phyloP scores from a whole-genome alignment of 2,888 invertebrate species.

The Cataglyphis livida region DNA sequence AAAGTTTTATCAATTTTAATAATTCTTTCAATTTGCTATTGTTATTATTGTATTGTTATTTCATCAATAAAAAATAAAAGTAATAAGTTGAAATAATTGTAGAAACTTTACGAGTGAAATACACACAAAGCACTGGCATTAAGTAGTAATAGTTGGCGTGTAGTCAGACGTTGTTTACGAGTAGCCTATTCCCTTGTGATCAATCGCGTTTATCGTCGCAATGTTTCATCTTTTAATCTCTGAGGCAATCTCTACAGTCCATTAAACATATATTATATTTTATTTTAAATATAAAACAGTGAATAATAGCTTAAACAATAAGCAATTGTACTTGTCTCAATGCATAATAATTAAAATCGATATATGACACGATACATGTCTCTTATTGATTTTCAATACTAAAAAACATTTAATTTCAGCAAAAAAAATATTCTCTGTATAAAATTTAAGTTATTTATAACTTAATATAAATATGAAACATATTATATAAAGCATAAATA shows the following conservation, averaged over 20 bases:
- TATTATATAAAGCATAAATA: too few relatives aligned
- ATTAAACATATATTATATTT: not conserved
- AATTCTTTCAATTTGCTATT: not conserved
- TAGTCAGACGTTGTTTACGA: not conserved
- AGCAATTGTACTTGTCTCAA: not conserved
- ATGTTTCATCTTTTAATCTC: not conserved
- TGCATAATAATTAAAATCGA: not conserved
- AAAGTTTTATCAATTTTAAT: conserved; percentile 1
- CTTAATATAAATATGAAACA: too few relatives aligned
- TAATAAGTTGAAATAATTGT: not conserved
- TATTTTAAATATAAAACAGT: not conserved
- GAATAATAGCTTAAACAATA: not conserved
- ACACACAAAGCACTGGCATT: not conserved
- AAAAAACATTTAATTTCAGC: not conserved
- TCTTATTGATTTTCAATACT: not conserved
- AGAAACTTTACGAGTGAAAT: not conserved
- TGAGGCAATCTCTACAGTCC: not conserved
- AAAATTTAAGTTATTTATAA: not conserved
- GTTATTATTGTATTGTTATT: not conserved
- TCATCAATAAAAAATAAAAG: not conserved
- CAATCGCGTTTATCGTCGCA: not conserved
- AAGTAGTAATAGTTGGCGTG: not conserved
- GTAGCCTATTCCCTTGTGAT: not conserved
- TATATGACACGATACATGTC: not conserved
- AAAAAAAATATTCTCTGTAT: not conserved